phyloP scores from a whole-genome alignment of 2,797 vertebrate species.

The Botia kubotai region DNA sequence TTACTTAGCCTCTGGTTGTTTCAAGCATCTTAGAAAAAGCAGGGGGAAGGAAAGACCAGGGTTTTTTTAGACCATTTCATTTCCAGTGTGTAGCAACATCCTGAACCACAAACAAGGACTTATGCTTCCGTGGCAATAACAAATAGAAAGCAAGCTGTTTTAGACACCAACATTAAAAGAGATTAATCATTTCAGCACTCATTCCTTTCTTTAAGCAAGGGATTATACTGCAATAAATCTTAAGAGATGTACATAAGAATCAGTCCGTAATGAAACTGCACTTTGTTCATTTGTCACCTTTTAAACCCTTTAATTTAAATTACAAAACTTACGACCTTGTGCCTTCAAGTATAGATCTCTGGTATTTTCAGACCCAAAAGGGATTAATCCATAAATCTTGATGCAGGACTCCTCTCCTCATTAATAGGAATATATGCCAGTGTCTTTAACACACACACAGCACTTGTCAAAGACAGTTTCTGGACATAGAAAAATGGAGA shows the following conservation, averaged over 20 bases:
- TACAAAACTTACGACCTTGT: conserved; percentile 87
- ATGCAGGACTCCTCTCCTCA: conserved; percentile 78
- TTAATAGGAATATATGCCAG: conserved; percentile 72
- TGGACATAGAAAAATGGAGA: conserved; percentile 63
- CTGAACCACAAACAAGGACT: conserved; percentile 83
- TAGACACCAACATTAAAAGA: conserved; percentile 96
- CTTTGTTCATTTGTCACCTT: conserved; percentile 91
- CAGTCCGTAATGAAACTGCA: conserved; percentile 90
- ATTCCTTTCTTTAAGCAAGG: conserved; percentile 90
- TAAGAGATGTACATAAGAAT: conserved; percentile 97
- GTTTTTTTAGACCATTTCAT: conserved; percentile 88
- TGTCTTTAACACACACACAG: conserved; percentile 61
- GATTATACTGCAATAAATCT: conserved; percentile 97
- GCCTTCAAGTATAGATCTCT: conserved; percentile 85
- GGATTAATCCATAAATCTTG: conserved; percentile 88
- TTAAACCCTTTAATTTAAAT: conserved; percentile 88
- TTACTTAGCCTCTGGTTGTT: conserved; percentile 85
- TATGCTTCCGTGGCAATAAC: conserved; percentile 92
- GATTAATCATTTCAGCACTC: conserved; percentile 93
- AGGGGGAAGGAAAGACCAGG: conserved; percentile 76
- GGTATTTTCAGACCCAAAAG: conserved; percentile 81
- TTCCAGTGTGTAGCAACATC: conserved; percentile 88
- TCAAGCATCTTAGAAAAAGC: conserved; percentile 66
- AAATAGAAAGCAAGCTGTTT: conserved; percentile 97
- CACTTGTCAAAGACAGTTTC: conserved; percentile 64